Percentiles rank a stretch among this genome's conserved stretches.
phyloP scores from a whole-genome alignment of 2,797 vertebrate genomes.

The Jordanella pulchra region DNA sequence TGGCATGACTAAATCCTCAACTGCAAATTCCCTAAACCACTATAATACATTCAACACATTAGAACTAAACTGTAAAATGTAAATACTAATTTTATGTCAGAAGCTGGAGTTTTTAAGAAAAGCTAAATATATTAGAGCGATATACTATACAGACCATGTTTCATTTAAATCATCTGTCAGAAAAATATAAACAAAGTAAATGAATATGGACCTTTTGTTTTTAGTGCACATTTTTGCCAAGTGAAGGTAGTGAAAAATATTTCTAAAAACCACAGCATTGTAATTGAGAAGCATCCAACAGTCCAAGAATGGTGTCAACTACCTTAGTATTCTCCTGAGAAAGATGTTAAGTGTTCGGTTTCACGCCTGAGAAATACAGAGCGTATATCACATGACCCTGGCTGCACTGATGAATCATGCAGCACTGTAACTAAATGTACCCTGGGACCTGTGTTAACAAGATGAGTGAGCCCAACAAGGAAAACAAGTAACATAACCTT shows the following conservation, averaged over 20 bases:
- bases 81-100: not conserved
- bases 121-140: not conserved
- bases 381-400: conserved; percentile 75
- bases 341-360: conserved; percentile 76
- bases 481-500: conserved; percentile 78
- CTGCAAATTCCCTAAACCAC: not conserved
- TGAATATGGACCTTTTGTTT: not conserved
- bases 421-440: conserved; percentile 70
- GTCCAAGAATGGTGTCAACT: conserved; percentile 63
- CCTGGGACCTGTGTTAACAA: conserved; percentile 81
- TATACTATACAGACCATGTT: not conserved
- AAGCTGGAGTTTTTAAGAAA: not conserved
- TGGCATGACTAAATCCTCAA: not conserved
- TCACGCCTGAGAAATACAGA: conserved; percentile 68
- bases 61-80: not conserved
- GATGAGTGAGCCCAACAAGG: conserved; percentile 71
- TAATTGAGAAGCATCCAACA: conserved; percentile 49
- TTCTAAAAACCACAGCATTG: conserved; percentile 25
- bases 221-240: not conserved
- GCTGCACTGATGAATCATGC: conserved; percentile 75
- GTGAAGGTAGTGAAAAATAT: conserved; percentile 18
- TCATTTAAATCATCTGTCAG: not conserved
- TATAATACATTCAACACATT: not conserved
- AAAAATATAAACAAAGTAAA: not conserved
- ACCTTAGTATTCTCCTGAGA: conserved; percentile 60